A percentile compares a stretch with the other conserved stretches of the same genome.
These are phyloP conservation scores for Muntiacus muntjak DNA, from an alignment of 2,113 vertebrate species.

Conservation along the genomic window DNA sequence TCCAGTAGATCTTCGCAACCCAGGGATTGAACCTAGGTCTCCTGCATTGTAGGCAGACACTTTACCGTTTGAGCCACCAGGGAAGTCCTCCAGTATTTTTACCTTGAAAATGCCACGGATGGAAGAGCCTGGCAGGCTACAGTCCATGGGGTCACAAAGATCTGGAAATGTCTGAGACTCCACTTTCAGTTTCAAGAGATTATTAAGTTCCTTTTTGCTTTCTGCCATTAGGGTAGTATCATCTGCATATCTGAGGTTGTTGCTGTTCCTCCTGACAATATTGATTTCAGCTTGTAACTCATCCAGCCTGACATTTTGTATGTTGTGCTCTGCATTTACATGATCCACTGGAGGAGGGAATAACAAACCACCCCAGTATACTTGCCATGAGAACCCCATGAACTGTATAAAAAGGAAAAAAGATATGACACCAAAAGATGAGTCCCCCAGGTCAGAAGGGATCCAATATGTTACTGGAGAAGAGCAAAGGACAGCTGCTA, in stretches of 20 bases:
- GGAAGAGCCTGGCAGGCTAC: background rate
- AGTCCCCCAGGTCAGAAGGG: background rate
- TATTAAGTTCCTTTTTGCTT: background rate
- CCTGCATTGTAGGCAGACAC: background rate
- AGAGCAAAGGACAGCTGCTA: background rate
- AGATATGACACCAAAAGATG: background rate
- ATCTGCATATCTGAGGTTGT: background rate
- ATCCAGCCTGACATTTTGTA: background rate
- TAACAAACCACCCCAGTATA: background rate
- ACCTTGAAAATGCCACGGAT: background rate
- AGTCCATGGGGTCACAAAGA: background rate
- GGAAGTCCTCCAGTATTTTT: background rate
- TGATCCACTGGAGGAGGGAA: background rate
- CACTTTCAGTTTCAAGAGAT: background rate
- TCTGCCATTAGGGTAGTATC: background rate
- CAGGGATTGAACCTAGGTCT: background rate
- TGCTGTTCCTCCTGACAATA: background rate
- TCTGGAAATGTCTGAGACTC: background rate
- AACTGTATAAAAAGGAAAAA: background rate
- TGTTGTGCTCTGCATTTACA: fast-evolving
- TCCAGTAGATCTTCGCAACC: background rate
- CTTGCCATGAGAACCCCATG: background rate
- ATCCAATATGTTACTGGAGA: background rate
- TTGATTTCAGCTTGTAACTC: background rate
- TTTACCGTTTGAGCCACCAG: background rate